Evolutionary conservation across 1,140 invertebrate species (phyloP).

Genomic region (Drosophila lini): DNA sequence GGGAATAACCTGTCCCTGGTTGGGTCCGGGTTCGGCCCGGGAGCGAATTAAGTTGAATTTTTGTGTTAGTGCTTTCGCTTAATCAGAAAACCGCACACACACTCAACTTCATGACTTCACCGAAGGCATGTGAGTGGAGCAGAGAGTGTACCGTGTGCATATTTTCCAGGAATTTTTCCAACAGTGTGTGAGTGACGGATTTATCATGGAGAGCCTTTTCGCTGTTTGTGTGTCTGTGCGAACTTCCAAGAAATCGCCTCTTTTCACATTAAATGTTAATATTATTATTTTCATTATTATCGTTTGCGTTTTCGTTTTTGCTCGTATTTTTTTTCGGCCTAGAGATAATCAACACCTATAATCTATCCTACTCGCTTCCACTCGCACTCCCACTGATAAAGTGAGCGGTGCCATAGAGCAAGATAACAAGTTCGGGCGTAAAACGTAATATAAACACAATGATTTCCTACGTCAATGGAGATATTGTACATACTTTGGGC

Average conservation of each 20-base stretch:
- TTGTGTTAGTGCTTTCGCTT: slow-evolving; percentile 74
- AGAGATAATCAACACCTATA: slow-evolving; percentile 45
- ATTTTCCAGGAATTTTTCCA: slow-evolving; percentile 70
- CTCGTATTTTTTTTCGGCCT: slow-evolving; percentile 18
- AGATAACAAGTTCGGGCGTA: slow-evolving; percentile 33
- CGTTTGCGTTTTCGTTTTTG: slow-evolving; percentile 15
- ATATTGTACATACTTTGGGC: slow-evolving; percentile 38
- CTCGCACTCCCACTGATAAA: slow-evolving; percentile 21
- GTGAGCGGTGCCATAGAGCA: not conserved
- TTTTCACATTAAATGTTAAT: slow-evolving; percentile 75
- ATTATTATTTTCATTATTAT: slow-evolving; percentile 67
- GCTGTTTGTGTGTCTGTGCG: slow-evolving; percentile 7
- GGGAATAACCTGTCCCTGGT: slow-evolving; percentile 37
- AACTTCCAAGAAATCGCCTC: slow-evolving; percentile 63
- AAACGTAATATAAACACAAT: slow-evolving; percentile 51
- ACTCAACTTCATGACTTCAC: slow-evolving; percentile 71
- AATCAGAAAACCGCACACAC: slow-evolving; percentile 67
- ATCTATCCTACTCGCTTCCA: not conserved
- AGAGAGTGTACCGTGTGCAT: slow-evolving; percentile 58
- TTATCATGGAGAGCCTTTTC: slow-evolving; percentile 54
- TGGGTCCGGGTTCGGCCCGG: slow-evolving; percentile 18
- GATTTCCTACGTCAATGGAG: slow-evolving; percentile 41
- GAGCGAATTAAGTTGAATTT: slow-evolving; percentile 69
- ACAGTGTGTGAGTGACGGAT: slow-evolving; percentile 46
- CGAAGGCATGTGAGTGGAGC: slow-evolving; percentile 37